These are phyloP conservation scores for Tetramorium alpestre DNA, from an alignment of 1,140 invertebrate genomes.

Conservation along the genomic window DNA sequence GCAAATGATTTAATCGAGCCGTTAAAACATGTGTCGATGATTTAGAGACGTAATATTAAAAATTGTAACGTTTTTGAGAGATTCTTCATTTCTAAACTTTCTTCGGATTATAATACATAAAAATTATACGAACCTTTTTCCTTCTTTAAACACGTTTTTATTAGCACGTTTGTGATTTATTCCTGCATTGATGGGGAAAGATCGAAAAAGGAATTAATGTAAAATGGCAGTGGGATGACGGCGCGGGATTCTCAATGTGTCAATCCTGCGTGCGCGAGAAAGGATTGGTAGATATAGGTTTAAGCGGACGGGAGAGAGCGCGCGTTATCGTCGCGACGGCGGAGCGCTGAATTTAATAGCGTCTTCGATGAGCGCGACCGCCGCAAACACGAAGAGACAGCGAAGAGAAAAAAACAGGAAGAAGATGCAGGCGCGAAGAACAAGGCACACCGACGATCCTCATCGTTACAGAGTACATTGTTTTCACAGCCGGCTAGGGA, in stretches of 20 bases:
- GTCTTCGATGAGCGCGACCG: conserved; percentile 31
- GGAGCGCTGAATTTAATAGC: conserved; percentile 58
- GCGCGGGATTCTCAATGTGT: conserved; percentile 20
- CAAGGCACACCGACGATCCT: conserved; percentile 28
- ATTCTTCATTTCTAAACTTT: conserved; percentile 14
- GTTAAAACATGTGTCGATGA: neutral
- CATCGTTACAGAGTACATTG: conserved; percentile 36
- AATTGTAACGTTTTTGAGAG: neutral
- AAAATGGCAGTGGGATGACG: conserved; percentile 22
- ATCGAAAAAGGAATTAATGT: neutral
- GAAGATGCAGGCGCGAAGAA: conserved; percentile 43
- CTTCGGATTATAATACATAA: neutral
- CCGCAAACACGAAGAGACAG: conserved; percentile 10
- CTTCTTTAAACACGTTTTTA: conserved; percentile 20
- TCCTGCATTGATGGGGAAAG: conserved; percentile 7
- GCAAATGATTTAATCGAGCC: neutral
- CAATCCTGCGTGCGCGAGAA: neutral
- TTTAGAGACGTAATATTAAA: neutral
- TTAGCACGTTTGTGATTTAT: neutral
- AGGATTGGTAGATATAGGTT: conserved; percentile 17
- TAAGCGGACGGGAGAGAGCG: conserved; percentile 52
- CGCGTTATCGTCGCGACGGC: conserved; percentile 64
- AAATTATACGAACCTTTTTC: conserved; percentile 29
- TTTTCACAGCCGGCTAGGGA: conserved; percentile 9
- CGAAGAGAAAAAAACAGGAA: conserved; percentile 38